Evolutionary conservation across 2,113 vertebrate species (phyloP).

Genomic region (Regulus satrapa): DNA sequence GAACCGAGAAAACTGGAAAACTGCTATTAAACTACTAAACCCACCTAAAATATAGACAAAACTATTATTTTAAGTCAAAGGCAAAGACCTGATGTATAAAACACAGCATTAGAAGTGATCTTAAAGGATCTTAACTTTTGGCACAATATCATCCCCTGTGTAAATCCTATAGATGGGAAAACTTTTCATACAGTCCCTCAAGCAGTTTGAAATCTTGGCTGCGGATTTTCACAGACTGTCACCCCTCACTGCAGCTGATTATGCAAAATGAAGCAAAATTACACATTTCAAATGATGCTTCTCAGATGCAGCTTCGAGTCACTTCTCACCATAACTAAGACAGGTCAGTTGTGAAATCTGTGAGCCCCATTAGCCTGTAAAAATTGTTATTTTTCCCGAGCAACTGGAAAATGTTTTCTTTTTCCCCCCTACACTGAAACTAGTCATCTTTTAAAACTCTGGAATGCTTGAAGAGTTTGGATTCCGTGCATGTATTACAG

Average conservation of each 20-base stretch:
- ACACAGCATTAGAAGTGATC: not conserved
- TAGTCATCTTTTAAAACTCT: not conserved
- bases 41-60: not conserved
- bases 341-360: not conserved
- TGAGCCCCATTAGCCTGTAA: not conserved
- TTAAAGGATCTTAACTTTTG: not conserved
- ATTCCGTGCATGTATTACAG: accelerated
- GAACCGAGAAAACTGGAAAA: not conserved
- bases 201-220: not conserved
- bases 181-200: not conserved
- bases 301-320: not conserved
- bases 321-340: not conserved
- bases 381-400: not conserved
- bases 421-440: not conserved
- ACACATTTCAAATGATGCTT: not conserved
- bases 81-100: not conserved
- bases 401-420: not conserved
- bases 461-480: not conserved
- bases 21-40: not conserved
- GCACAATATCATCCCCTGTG: accelerated
- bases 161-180: not conserved
- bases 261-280: not conserved
- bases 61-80: not conserved
- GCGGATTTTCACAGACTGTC: not conserved
- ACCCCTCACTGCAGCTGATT: not conserved